phyloP scores from a whole-genome alignment of 2,888 invertebrate species.

The Sacculina carcini region DNA sequence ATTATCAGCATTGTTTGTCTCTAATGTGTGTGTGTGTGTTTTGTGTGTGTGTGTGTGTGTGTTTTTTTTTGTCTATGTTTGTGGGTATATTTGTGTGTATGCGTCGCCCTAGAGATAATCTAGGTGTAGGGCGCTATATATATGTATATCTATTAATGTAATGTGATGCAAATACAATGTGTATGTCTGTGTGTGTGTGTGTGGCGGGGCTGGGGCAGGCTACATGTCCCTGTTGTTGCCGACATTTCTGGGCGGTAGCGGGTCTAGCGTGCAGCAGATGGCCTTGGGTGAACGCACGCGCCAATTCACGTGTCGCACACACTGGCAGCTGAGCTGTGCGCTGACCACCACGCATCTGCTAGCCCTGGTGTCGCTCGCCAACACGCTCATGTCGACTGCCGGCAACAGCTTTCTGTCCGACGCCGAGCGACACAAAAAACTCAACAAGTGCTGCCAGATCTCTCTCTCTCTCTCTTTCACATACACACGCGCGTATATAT shows the following conservation, averaged over 20 bases:
- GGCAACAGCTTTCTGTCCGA: constrained; percentile 78
- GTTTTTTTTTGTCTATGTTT: too few species aligned
- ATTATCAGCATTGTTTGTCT: background rate
- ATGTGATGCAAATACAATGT: background rate
- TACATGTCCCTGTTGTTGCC: constrained; percentile 13
- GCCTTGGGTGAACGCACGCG: background rate
- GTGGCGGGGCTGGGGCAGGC: too few species aligned
- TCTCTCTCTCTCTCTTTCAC: background rate
- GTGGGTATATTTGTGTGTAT: background rate
- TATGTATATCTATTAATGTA: too few species aligned
- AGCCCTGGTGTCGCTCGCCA: constrained; percentile 75
- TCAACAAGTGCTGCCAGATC: constrained; percentile 11
- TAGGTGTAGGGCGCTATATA: too few species aligned
- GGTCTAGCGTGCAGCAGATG: constrained; percentile 7
- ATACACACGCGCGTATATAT: background rate
- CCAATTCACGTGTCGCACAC: constrained; percentile 50
- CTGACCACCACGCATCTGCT: constrained; percentile 69
- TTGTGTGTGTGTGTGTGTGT: too few species aligned
- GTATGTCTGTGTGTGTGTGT: background rate
- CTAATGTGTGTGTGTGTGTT: too few species aligned
- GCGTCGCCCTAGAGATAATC: background rate
- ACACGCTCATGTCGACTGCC: constrained; percentile 94
- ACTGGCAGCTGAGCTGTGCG: constrained; percentile 54
- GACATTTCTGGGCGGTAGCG: constrained; percentile 12
- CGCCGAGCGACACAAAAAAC: constrained; percentile 36